Conservation (phyloP, 2,797 vertebrate species). For the Thunnus albacares region DNA sequence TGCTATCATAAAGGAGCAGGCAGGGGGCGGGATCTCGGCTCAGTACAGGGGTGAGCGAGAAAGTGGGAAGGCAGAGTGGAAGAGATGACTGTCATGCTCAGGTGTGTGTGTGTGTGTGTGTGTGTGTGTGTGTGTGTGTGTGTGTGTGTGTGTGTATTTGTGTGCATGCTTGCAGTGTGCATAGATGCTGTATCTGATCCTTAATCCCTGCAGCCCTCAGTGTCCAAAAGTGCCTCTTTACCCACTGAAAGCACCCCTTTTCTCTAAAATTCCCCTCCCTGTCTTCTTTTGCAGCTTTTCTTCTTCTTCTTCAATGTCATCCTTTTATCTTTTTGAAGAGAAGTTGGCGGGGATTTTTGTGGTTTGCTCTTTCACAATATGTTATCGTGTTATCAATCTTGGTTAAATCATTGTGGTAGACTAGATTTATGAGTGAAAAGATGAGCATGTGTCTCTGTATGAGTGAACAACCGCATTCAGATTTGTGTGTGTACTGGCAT, state of each 20-base stretch:
- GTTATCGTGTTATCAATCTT: slow-evolving; percentile 94
- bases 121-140: slow-evolving; percentile 32
- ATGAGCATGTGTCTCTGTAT: slow-evolving; percentile 67
- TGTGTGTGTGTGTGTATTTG: background rate
- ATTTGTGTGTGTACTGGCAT: slow-evolving; percentile 37
- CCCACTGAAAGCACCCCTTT: slow-evolving; percentile 54
- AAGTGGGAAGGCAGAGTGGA: slow-evolving; percentile 79
- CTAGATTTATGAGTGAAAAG: slow-evolving; percentile 90
- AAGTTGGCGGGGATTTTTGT: slow-evolving; percentile 90
- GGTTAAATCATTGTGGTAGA: slow-evolving; percentile 91
- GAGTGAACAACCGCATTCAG: slow-evolving; percentile 25
- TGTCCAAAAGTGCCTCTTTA: slow-evolving; percentile 55
- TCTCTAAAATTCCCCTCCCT: slow-evolving; percentile 73
- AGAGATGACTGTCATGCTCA: slow-evolving; percentile 68
- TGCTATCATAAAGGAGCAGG: slow-evolving; percentile 87
- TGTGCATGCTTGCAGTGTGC: slow-evolving; percentile 26
- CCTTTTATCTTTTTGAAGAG: slow-evolving; percentile 86
- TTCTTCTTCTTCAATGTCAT: slow-evolving; percentile 64
- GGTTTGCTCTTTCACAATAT: slow-evolving; percentile 93
- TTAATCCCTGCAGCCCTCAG: slow-evolving; percentile 52
- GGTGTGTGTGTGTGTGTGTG: slow-evolving; percentile 72
- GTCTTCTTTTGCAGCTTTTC: slow-evolving; percentile 49
- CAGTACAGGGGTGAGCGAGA: slow-evolving; percentile 76
- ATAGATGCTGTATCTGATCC: slow-evolving; percentile 64
- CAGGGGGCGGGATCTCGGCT: slow-evolving; percentile 59